Percentiles rank a stretch among this genome's conserved stretches.
Evolutionary conservation across 1,140 invertebrate genomes (phyloP).

Genomic region (Battus philenor): DNA sequence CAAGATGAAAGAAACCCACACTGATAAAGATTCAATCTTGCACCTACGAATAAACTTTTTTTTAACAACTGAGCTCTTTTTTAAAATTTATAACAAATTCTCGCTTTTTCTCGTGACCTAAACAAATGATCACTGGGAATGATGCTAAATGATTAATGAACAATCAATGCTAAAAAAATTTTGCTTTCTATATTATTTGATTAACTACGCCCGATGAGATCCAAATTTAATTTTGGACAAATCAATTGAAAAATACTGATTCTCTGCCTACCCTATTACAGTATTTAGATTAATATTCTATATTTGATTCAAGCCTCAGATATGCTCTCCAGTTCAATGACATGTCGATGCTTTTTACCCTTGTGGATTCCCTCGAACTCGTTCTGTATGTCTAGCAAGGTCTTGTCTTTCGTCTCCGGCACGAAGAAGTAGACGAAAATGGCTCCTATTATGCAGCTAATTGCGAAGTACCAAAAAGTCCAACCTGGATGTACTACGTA

Average conservation of each 20-base stretch:
- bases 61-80: too few species aligned
- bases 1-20: too few species aligned
- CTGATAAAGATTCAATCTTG: too few species aligned
- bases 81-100: too few species aligned
- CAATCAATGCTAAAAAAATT: too few species aligned
- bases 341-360: constrained; percentile 59
- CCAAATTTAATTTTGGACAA: too few species aligned
- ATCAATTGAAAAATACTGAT: constrained; percentile 18
- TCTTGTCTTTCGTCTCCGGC: constrained; percentile 87
- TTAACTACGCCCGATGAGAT: too few species aligned
- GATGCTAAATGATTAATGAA: too few species aligned
- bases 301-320: constrained; percentile 21
- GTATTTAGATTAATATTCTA: background rate
- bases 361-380: constrained; percentile 75
- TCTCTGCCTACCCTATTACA: constrained; percentile 14
- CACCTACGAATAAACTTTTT: too few species aligned
- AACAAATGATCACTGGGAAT: too few species aligned
- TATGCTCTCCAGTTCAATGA: constrained; percentile 67
- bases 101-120: too few species aligned
- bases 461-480: constrained; percentile 82
- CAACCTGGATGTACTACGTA: constrained; percentile 75
- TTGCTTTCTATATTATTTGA: too few species aligned
- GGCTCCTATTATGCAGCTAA: constrained; percentile 78
- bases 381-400: constrained; percentile 83
- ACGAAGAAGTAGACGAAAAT: constrained; percentile 83